These are phyloP conservation scores for Machimus atricapillus DNA, from an alignment of 2,888 invertebrate species.

Conservation along the genomic window DNA sequence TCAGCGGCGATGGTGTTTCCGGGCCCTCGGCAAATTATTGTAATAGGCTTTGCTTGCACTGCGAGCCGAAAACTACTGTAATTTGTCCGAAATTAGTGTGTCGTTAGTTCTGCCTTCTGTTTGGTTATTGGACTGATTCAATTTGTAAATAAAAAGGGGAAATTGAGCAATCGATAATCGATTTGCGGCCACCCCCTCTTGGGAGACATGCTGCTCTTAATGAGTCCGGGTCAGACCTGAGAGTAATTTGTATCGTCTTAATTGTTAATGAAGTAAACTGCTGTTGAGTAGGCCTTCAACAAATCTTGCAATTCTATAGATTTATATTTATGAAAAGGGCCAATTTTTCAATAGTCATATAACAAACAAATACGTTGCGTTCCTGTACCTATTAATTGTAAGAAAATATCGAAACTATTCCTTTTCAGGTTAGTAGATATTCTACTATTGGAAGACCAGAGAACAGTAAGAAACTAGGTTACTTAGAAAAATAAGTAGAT, in stretches of 20 bases:
- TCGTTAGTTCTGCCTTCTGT: slow-evolving; percentile 6
- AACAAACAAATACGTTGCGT: too few relatives aligned
- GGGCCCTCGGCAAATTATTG: background rate
- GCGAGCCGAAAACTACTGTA: background rate
- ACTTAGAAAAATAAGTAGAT: too few relatives aligned
- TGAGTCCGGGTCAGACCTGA: background rate
- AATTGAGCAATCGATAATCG: slow-evolving; percentile 21
- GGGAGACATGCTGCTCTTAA: background rate
- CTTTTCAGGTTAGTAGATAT: too few relatives aligned
- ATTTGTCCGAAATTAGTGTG: slow-evolving; percentile 29
- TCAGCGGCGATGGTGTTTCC: background rate
- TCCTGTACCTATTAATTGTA: too few relatives aligned
- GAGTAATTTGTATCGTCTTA: background rate
- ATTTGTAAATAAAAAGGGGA: slow-evolving; percentile 15
- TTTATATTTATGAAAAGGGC: background rate
- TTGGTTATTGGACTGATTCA: background rate
- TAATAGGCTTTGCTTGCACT: slow-evolving; percentile 16
- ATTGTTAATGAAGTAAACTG: background rate
- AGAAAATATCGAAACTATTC: too few relatives aligned
- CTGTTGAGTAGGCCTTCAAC: background rate
- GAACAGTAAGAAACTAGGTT: too few relatives aligned
- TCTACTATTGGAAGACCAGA: too few relatives aligned
- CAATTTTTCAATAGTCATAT: too few relatives aligned
- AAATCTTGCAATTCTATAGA: background rate
- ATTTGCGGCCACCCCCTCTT: background rate